Base-by-base conservation (phyloP, 2,888 invertebrate species). In the Dicroscelio sp. region DNA sequence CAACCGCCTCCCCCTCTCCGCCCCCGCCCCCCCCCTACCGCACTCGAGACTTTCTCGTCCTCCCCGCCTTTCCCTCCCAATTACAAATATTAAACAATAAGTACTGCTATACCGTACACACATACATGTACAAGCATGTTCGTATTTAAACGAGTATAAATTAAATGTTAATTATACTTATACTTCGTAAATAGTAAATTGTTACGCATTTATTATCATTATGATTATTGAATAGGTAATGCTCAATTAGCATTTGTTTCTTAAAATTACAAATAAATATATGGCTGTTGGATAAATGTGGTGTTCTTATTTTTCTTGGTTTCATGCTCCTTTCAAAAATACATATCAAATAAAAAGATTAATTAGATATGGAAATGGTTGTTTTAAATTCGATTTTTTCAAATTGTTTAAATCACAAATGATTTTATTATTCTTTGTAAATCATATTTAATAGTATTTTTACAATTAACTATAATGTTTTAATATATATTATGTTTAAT, bases 231-330 rank as follows among this genome's bases (percentile, higher is more conserved):
- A 96, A 96, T 96, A 96, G 96, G 96, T 97, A 96, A 97, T 97
- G 96, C 96, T 97, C 96, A 96, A 96, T 96, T 96, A 97, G 96
- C 96, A 97, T 97, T 97, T 96, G 96, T 97, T 96, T 97, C 96
- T 96, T 96, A 96, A 96, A 96, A 96, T 96, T 96, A 96, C 96
- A 95, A 96, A 96, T 96, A 96, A 96, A 96, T 97, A 97, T 96
- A 96, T 96, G 96, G 96, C 96, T 97, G 96, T 96, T 97, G 96
- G 96, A 96, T 97, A 97, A 96, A 96, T 95, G 20, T 58, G 52
- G 71, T 78, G 71, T 89, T 35, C 52, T 5, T 8, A 31, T 71
- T 65, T 67, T 84, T 63, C 25, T 43, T 43, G 8, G 25, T 58
- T 58, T 58, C 58, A 20, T 10, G 17, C 12, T n/a, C 48, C 48